Conservation (phyloP, 2,888 invertebrate species). For the Apodemia zela region DNA sequence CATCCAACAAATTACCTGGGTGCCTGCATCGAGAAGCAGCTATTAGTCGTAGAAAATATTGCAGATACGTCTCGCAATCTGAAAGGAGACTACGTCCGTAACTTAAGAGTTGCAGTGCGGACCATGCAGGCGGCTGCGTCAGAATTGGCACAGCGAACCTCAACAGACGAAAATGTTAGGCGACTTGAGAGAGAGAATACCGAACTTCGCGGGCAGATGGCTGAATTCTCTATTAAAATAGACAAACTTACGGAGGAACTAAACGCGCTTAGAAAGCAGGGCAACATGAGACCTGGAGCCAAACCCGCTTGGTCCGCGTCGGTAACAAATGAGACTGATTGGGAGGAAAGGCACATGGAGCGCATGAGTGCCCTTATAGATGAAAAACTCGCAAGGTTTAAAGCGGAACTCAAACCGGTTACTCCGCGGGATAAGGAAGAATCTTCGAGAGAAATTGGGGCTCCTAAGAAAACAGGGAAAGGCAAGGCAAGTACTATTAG, state of each 20-base stretch:
- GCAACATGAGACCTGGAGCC: too few relatives aligned
- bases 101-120: not conserved
- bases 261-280: not conserved
- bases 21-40: not conserved
- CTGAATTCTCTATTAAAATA: not conserved
- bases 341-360: too few relatives aligned
- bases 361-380: too few relatives aligned
- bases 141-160: not conserved
- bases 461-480: too few relatives aligned
- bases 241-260: not conserved
- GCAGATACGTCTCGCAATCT: not conserved
- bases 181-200: not conserved
- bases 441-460: too few relatives aligned
- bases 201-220: not conserved
- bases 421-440: too few relatives aligned
- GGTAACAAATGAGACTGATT: too few relatives aligned
- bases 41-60: not conserved
- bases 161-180: not conserved
- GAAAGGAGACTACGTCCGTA: not conserved
- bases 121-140: not conserved
- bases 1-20: not conserved
- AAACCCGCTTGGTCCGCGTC: too few relatives aligned
- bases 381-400: too few relatives aligned
- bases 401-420: too few relatives aligned
- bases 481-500: too few relatives aligned